Percentiles rank a stretch among this genome's conserved stretches.
Evolutionary conservation across 2,797 vertebrate genomes (phyloP).

Genomic region (Crocidura indochinensis): DNA sequence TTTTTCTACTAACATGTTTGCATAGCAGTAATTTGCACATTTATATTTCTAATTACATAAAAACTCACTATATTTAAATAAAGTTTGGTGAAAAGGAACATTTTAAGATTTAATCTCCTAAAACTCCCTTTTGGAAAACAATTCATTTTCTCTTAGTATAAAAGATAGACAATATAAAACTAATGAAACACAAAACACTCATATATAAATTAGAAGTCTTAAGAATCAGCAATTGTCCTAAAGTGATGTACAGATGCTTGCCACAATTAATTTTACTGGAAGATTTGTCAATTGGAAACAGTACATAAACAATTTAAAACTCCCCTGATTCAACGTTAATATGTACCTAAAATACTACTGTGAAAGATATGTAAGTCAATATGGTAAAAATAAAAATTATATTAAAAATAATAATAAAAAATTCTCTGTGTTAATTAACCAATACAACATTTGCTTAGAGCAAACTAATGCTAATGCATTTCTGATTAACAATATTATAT

Average conservation of each 20-base stretch:
- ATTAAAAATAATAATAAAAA: no score
- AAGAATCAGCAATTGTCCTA: neutral
- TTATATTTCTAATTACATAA: neutral
- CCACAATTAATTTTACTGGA: neutral
- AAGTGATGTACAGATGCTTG: neutral
- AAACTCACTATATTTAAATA: conserved; percentile 4
- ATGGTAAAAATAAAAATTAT: no score
- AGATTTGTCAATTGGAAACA: conserved; percentile 30
- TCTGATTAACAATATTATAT: neutral
- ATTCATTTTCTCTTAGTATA: neutral
- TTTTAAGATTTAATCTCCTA: conserved; percentile 3
- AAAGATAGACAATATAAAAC: neutral
- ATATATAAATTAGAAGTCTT: neutral
- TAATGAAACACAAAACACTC: neutral
- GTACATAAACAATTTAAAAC: conserved; percentile 32
- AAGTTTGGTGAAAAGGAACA: neutral
- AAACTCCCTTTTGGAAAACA: conserved; percentile 29
- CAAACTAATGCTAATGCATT: neutral
- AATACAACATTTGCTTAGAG: neutral
- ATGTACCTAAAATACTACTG: no score
- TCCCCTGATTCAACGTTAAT: no score
- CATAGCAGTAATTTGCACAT: neutral
- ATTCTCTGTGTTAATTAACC: conserved; percentile 26
- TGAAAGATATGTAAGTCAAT: no score
- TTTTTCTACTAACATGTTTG: neutral